Evolutionary conservation across 2,888 invertebrate genomes (phyloP).

Genomic region (Synergus laeviventris): DNA sequence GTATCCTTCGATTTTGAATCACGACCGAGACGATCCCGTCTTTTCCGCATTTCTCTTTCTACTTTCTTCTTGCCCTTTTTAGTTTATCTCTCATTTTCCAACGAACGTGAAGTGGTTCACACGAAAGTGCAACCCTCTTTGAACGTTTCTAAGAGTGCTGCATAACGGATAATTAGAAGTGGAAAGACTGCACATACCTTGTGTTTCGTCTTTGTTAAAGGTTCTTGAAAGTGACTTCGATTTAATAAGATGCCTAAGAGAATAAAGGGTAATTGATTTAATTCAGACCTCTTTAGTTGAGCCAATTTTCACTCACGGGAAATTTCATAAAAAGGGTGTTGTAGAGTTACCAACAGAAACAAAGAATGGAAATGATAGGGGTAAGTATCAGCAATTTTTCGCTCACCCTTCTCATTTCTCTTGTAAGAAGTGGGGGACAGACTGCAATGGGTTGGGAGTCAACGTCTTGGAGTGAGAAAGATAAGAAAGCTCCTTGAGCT

Average conservation of each 20-base stretch:
- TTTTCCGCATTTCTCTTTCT: background rate
- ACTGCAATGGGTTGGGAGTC: background rate
- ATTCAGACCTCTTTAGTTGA: no score
- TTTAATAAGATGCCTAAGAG: no score
- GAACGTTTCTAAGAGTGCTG: background rate
- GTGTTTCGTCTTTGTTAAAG: no score
- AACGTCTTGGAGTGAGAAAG: slow-evolving; percentile 40
- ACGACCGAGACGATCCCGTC: background rate
- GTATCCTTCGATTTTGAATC: background rate
- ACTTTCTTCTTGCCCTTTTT: background rate
- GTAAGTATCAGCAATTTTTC: no score
- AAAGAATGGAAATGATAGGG: no score
- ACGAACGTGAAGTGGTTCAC: background rate
- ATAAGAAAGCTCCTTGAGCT: slow-evolving; percentile 47
- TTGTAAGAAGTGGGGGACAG: background rate
- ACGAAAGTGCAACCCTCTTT: background rate
- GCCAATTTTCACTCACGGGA: no score
- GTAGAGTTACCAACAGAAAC: no score
- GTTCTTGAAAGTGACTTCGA: no score
- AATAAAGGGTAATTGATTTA: no score
- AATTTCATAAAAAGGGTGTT: no score
- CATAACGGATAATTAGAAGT: slow-evolving; percentile 10
- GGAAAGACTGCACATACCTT: no score
- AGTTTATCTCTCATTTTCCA: background rate
- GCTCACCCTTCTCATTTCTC: background rate